Evolutionary conservation across 2,888 invertebrate species (phyloP), one percentile per base, ranked within the genome.

Genomic region (Limnephilus auricula): DNA sequence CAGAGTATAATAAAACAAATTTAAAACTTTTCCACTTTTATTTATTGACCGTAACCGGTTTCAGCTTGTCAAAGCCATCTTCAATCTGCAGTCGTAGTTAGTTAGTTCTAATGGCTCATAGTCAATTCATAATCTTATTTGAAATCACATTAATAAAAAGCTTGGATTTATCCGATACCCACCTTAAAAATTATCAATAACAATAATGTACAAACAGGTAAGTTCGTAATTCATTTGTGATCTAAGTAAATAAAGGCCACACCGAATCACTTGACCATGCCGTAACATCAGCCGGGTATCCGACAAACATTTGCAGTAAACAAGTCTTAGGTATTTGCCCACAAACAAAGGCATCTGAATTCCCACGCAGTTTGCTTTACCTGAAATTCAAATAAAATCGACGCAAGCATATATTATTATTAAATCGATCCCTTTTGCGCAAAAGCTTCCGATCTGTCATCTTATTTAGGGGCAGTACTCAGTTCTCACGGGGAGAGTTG

Each of bases 361-460:
- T 89, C 89, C 91, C 91, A 91, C 91, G 91, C 89, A 91, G 78
- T 86, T n/a, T 85, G 40, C 79, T 89, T 45, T 91, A 91, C 91
- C 91, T 91, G 91, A 78, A 45, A 30, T 30, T 37, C 4, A 30
- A 30, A 30, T 31, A 30, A 32, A n/a, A 84, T 65, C 45, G 86
- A 87, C 86, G 9, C 31, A 3, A 65, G 45, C 45, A 87, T 50
- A n/a, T n/a, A n/a, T n/a, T n/a, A 30, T 85, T 85, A 87, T 31
- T 80, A 32, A 30, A 89, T 80, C 91, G 83, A 91, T 92, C 86
- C 89, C 79, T 92, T 92, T 92, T 92, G 92, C 92, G 92, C 88
- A 92, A 92, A 92, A 88, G 84, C 79, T 85, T 90, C 85, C 80
- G 89, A 90, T 79, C 40, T 25, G 45, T 90, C 86, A 82, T 90